Evolutionary conservation across 2,797 vertebrate genomes (phyloP).

Genomic region (Distichodus sexfasciatus): DNA sequence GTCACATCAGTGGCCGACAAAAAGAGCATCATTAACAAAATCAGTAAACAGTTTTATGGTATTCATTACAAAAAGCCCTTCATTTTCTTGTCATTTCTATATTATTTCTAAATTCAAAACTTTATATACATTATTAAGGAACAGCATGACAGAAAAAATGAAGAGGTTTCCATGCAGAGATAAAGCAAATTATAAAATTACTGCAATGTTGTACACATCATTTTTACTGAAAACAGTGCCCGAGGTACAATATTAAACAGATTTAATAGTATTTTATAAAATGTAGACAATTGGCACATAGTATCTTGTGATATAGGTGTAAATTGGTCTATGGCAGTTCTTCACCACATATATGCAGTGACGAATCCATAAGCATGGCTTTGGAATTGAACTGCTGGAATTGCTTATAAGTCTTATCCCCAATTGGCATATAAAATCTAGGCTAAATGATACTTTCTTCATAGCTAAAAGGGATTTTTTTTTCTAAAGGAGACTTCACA

Average conservation of each 20-base stretch:
- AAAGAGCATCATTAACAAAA: neutral
- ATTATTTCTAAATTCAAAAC: neutral
- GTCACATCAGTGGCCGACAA: no score
- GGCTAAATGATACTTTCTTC: constrained; percentile 23
- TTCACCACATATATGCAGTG: no score
- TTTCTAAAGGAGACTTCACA: neutral
- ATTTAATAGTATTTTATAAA: no score
- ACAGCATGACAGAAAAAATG: no score
- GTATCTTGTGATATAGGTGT: no score
- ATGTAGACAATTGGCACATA: no score
- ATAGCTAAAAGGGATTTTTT: constrained; percentile 9
- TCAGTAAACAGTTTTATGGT: neutral
- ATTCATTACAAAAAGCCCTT: neutral
- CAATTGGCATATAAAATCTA: constrained; percentile 10
- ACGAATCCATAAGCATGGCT: neutral
- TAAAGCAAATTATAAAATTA: no score
- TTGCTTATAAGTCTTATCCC: neutral
- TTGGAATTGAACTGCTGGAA: neutral
- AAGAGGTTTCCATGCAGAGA: no score
- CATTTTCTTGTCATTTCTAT: neutral
- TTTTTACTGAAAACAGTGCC: no score
- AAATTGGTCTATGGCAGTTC: no score
- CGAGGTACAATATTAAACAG: no score
- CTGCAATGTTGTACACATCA: no score
- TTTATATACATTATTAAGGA: neutral